Base-by-base conservation (phyloP, 2,113 vertebrate species). In the Serinus canaria region DNA sequence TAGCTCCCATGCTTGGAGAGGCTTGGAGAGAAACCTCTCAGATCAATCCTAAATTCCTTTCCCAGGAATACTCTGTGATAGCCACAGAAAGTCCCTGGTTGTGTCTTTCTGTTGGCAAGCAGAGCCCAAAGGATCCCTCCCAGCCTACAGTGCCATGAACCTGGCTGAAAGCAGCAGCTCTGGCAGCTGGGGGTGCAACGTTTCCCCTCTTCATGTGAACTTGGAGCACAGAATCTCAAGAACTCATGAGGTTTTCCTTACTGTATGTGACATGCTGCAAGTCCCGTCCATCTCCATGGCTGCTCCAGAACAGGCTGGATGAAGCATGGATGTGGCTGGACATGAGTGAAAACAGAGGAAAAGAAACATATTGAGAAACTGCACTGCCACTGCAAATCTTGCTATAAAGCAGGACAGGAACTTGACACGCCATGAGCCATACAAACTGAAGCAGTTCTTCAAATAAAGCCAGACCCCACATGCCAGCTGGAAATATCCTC, bases 241-340 rank as follows among this genome's bases (percentile, higher is more conserved):
- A 20, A 31, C 5, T 41, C 2, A 1, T 15, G 27, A 0, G 0
- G 33, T 87, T 92, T 87, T 59, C 28, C 93, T 94, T 95, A 95
- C 96, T 23, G 74, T 52, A 6, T 15, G 28, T 0, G 28, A 27
- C 1, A 4, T 0, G 5, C 41, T 47, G 63, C 0, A 2, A 14
- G 20, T 93, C 58, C 49, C 43, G 13, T 68, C 62, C 94, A 96
- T 94, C 78, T 96, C 95, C 13, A 87, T 20, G 30, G 62, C 47
- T 64, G 58, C 67, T 79, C 37, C 2, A 0, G 84, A 56, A 33
- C 23, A 25, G 69, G 62, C 84, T 94, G 86, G 15, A 12, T 25
- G 64, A 73, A 69, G 31, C 41, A 41, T 0, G 0, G 86, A 52
- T 3, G 2, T 64, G n/a, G 62, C 23, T 22, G 68, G 64, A 78